Conservation (phyloP, 2,113 vertebrate genomes). For the Sapayoa aenigma region DNA sequence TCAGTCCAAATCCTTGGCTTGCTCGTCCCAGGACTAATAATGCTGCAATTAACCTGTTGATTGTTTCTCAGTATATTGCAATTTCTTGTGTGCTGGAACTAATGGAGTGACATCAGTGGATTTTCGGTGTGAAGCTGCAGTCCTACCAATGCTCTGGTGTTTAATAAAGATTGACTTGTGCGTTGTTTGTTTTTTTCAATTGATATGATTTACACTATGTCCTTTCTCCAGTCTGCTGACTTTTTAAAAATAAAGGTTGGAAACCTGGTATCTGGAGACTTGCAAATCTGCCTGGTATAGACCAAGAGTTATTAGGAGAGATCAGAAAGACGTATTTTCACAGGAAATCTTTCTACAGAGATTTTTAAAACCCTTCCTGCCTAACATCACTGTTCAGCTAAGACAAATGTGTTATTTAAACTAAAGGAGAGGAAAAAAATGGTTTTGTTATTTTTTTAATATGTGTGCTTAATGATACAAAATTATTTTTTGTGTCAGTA, state of each 20-base stretch:
- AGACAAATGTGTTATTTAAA: neutral
- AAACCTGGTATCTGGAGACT: neutral
- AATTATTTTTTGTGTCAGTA: neutral
- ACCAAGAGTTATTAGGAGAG: neutral
- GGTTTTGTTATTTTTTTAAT: neutral
- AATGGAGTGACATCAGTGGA: neutral
- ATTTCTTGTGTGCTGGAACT: neutral
- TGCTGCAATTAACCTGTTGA: neutral
- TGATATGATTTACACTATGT: neutral
- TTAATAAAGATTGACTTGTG: neutral
- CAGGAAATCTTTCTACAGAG: neutral
- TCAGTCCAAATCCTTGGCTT: neutral
- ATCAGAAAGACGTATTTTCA: neutral
- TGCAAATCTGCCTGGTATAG: neutral
- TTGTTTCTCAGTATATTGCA: neutral
- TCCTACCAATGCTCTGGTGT: neutral
- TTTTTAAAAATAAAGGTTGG: neutral
- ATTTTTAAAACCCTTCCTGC: neutral
- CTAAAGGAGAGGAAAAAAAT: neutral
- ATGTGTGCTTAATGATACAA: neutral
- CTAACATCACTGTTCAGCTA: neutral
- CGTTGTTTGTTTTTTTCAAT: neutral
- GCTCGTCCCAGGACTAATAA: neutral
- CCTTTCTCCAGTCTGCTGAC: neutral
- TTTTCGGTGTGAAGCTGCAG: neutral